Evolutionary conservation across 2,113 vertebrate genomes (phyloP).

Genomic region (Ctenodactylus gundi): DNA sequence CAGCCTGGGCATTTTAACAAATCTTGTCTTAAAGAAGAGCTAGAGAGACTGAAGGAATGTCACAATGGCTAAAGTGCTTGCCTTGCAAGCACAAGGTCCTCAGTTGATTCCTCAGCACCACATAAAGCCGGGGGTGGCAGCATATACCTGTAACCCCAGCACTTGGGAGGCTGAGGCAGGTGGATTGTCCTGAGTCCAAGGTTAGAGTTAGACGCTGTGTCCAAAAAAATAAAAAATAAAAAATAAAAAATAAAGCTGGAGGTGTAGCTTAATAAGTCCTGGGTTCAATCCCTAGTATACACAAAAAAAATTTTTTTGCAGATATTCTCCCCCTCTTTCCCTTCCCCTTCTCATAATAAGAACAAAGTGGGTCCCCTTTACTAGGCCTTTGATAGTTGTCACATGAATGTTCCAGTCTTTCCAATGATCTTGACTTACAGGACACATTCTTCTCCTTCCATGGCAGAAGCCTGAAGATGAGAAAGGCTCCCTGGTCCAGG

Average conservation of each 20-base stretch:
- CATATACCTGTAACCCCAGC: too few relatives aligned
- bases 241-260: neutral
- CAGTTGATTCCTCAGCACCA: too few relatives aligned
- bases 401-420: neutral
- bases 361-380: neutral
- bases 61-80: too few relatives aligned
- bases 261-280: neutral
- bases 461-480: neutral
- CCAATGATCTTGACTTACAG: neutral
- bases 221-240: too few relatives aligned
- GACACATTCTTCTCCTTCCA: neutral
- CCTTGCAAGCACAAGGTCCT: too few relatives aligned
- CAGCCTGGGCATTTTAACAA: neutral
- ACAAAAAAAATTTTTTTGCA: neutral
- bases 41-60: too few relatives aligned
- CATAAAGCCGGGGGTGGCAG: too few relatives aligned
- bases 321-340: neutral
- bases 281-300: neutral
- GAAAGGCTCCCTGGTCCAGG: neutral
- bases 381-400: neutral
- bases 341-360: neutral
- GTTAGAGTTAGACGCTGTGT: too few relatives aligned
- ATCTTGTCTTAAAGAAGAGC: neutral
- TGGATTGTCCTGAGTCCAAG: too few relatives aligned
- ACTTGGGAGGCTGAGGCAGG: too few relatives aligned